Conservation (phyloP, 2,888 invertebrate species). For the Carterocephalus palaemon region DNA sequence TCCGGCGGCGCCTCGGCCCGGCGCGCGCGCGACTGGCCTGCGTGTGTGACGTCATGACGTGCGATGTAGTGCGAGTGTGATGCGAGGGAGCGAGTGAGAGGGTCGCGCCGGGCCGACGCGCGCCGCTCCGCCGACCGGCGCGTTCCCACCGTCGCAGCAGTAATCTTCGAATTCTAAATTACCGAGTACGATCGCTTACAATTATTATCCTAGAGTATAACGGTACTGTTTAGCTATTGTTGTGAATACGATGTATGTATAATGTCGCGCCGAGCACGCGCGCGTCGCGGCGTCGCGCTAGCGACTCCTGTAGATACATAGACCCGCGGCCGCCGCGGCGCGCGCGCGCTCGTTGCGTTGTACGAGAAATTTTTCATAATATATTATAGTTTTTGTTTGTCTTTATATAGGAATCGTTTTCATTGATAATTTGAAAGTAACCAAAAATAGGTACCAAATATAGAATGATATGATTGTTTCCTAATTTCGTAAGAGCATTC, state of each 20-base stretch:
- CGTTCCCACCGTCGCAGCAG: constrained; percentile 44
- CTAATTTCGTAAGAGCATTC: constrained; percentile 75
- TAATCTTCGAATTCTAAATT: constrained; percentile 66
- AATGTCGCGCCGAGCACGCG: constrained; percentile 34
- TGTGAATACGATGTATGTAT: constrained; percentile 51
- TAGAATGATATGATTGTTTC: constrained; percentile 72
- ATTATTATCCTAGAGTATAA: constrained; percentile 67
- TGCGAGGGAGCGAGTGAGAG: constrained; percentile 23
- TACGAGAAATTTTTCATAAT: constrained; percentile 74
- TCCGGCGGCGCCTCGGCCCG: constrained; percentile 34
- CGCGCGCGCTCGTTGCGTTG: constrained; percentile 59
- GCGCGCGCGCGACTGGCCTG: constrained; percentile 33
- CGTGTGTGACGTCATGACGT: constrained; percentile 30
- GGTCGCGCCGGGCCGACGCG: constrained; percentile 36
- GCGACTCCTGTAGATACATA: constrained; percentile 34
- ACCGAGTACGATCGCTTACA: constrained; percentile 65
- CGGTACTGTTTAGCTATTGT: constrained; percentile 69
- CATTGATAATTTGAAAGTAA: constrained; percentile 73
- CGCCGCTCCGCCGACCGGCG: constrained; percentile 32
- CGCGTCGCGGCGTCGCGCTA: constrained; percentile 30
- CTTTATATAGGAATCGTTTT: constrained; percentile 73
- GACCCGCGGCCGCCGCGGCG: constrained; percentile 30
- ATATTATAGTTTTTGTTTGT: constrained; percentile 77
- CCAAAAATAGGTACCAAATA: constrained; percentile 80
- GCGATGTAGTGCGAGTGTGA: constrained; percentile 26